Conservation (phyloP, 2,888 invertebrate genomes). For the Chrysodeixis includens region DNA sequence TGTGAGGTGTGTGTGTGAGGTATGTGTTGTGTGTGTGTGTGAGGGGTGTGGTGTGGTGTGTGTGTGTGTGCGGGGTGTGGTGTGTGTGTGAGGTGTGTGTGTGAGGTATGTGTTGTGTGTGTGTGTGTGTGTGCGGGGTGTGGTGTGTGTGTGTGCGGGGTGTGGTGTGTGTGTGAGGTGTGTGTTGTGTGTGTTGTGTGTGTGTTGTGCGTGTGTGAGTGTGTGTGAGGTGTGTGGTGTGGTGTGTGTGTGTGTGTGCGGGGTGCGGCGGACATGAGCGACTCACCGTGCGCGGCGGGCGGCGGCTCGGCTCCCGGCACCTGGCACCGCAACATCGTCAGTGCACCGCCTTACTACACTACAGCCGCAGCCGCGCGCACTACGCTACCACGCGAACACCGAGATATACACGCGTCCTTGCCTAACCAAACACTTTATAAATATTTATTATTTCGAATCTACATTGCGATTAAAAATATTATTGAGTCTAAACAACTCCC, state of each 20-base stretch:
- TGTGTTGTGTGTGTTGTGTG: background rate
- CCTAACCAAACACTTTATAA: background rate
- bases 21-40: too few species aligned
- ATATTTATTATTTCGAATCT: background rate
- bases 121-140: background rate
- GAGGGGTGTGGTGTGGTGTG: too few species aligned
- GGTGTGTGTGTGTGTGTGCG: background rate
- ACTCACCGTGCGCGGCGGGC: conserved; percentile 49
- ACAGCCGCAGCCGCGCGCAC: conserved; percentile 7
- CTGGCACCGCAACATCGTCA: conserved; percentile 37
- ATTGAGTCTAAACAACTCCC: background rate
- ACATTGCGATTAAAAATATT: background rate
- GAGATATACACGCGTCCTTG: background rate
- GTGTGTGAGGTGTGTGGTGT: too few species aligned
- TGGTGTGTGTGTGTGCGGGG: background rate
- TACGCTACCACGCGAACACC: background rate
- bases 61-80: too few species aligned
- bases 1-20: too few species aligned
- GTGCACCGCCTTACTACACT: conserved; percentile 51
- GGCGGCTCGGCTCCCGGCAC: conserved; percentile 36
- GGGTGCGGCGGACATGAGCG: background rate
- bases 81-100: too few species aligned
- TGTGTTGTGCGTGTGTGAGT: background rate
- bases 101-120: background rate
- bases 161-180: background rate